phyloP scores from a whole-genome alignment of 1,140 invertebrate species.

The Bombus huntii region DNA sequence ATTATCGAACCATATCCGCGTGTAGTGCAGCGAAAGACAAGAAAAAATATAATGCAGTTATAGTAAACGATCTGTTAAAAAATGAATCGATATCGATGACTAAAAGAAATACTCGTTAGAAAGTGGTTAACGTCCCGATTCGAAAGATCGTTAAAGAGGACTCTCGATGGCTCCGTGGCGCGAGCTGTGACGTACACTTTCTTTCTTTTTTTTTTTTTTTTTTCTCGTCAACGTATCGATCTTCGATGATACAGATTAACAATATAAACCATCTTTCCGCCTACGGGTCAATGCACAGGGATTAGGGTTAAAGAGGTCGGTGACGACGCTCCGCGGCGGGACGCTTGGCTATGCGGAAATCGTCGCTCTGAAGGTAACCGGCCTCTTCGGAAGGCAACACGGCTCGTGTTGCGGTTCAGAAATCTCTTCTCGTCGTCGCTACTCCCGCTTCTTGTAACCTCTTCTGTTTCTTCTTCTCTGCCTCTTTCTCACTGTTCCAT shows the following conservation, averaged over 20 bases:
- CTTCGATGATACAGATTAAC: conserved; percentile 69
- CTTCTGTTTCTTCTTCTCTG: conserved; percentile 20
- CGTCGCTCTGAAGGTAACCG: conserved; percentile 95
- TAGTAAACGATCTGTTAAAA: neutral
- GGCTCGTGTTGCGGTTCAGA: conserved; percentile 65
- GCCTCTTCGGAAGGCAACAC: conserved; percentile 68
- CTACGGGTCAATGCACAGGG: conserved; percentile 84
- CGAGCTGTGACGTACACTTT: neutral
- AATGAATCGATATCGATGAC: neutral
- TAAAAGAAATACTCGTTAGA: neutral
- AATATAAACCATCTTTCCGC: conserved; percentile 78
- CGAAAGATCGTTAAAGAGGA: neutral
- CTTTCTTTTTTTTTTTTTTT: neutral
- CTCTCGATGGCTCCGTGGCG: conserved; percentile 24
- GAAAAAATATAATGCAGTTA: neutral
- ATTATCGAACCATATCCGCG: neutral
- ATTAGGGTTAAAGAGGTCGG: conserved; percentile 94
- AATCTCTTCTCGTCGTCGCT: conserved; percentile 49
- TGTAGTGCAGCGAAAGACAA: neutral
- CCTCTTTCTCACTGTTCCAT: neutral
- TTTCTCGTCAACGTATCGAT: conserved; percentile 45
- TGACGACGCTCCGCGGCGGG: conserved; percentile 93
- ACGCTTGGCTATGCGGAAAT: conserved; percentile 96
- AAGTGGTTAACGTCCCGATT: neutral
- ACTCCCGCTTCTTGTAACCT: conserved; percentile 37